Base-by-base conservation (phyloP, 2,797 vertebrate genomes). In the Sebastes hubbsi region DNA sequence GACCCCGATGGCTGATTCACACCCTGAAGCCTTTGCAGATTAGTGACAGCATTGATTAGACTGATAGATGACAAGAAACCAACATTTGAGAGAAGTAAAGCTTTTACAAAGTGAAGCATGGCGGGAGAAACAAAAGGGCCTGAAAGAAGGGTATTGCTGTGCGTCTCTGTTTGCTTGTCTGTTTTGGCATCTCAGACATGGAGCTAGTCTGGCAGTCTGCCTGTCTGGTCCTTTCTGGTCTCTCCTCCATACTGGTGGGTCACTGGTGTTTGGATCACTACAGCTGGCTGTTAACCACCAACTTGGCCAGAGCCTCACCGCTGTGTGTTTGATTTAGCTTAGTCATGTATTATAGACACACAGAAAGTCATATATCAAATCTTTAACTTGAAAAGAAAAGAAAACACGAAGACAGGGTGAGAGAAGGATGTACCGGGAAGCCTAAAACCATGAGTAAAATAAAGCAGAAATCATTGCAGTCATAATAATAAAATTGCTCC, bases 211-310 rank as follows among this genome's bases (percentile, higher is more conserved):
- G 92, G 92, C 87, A 86, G 92, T 72, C 90, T 86, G 89, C 92
- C 91, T 74, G 89, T 90, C 92, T 90, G 77, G 66, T 88, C 69
- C 79, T 77, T 85, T 87, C 77, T 80, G 85, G 86, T 81, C 82
- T 89, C 69, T 74, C 29, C 25, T 89, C 79, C 81, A 80, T 77
- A 82, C 87, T 86, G 87, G 82, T 87, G 87, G 91, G 89, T 92
- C 90, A 91, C 87, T 92, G 91, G 85, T 91, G 88, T 92, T 94
- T 92, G 87, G 91, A 91, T 90, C 87, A 46, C 87, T 84, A 56
- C 85, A 81, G 78, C 85, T 87, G 81, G 81, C 83, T 89, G 87
- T 88, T 88, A 88, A 91, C 90, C 93, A 75, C 91, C 30, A 6
- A 91, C 87, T 91, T 92, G 89, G 90, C 84, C 58, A 0, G 62